Evolutionary conservation across 2,113 vertebrate species (phyloP).

Genomic region (Pica pica): DNA sequence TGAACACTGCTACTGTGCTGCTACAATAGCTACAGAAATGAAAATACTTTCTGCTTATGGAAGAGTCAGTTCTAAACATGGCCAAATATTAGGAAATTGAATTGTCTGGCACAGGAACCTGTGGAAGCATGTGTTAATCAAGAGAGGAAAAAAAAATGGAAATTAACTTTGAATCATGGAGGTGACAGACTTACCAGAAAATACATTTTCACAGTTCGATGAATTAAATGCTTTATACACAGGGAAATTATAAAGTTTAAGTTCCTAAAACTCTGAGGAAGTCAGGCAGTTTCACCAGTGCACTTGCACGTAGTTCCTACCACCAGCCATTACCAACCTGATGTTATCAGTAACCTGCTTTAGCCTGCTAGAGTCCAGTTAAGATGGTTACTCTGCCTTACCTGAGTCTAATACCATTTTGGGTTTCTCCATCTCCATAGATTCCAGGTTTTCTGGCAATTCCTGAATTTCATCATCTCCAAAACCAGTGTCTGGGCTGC

Average conservation of each 20-base stretch:
- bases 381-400: slow-evolving; percentile 19
- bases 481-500: slow-evolving; percentile 93
- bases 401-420: slow-evolving; percentile 75
- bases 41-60: not conserved
- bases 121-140: not conserved
- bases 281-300: not conserved
- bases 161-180: not conserved
- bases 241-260: not conserved
- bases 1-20: not conserved
- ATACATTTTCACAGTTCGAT: not conserved
- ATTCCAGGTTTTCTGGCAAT: slow-evolving; percentile 79
- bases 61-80: not conserved
- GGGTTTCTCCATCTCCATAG: slow-evolving; percentile 81
- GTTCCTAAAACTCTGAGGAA: not conserved
- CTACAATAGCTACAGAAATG: not conserved
- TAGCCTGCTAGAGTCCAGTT: not conserved
- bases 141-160: not conserved
- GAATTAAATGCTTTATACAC: not conserved
- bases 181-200: not conserved
- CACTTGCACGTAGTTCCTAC: not conserved
- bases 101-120: not conserved
- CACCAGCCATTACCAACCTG: not conserved
- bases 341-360: not conserved
- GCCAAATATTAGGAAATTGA: not conserved
- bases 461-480: slow-evolving; percentile 88